Base-by-base conservation (phyloP, 2,888 invertebrate genomes). In the Camptogramma bilineatum region DNA sequence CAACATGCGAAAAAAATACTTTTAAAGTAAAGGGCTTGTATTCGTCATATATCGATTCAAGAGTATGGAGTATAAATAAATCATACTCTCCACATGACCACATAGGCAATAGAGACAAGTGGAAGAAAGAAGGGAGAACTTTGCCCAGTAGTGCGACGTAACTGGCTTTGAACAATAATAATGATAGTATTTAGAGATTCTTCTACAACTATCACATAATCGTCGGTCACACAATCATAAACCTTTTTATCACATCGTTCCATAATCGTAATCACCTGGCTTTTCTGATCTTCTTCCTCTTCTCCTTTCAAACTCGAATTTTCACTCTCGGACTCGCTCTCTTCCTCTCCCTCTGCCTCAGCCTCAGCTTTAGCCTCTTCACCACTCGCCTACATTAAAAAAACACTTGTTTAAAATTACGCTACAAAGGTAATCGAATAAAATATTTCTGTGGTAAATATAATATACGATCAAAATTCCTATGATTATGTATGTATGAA, bases 261-360 rank as follows among this genome's bases (percentile, higher is more conserved):
- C 16, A 31, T 39, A 59, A 53, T 39, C 47, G 52, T 63, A 75
- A 66, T 84, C 84, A 87, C 90, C 87, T 85, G 72, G 69, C 84
- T 83, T 80, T 53, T 81, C 57, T 86, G 86, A 68, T 78, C 87
- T 71, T 71, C 71, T 77, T 74, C 77, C 55, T 79, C 61, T 50
- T 56, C 71, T 55, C 73, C 84, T 48, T 66, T 77, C 75, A 60
- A 82, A 81, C 83, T 84, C 62, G 83, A 76, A 63, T 78, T 77
- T 53, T 78, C 84, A 74, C 77, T 78, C 70, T 79, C 76, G 53
- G 66, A 66, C 59, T 81, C 76, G 70, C 68, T 72, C 34, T 76
- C 72, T 60, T 69, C 71, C 67, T 68, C 66, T 50, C 68, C 58
- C 62, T 77, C 81, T 4, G 4, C 39, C 55, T 31, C 31, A 9